Conservation (phyloP, 2,888 invertebrate genomes). For the Aphidoletes aphidimyza region DNA sequence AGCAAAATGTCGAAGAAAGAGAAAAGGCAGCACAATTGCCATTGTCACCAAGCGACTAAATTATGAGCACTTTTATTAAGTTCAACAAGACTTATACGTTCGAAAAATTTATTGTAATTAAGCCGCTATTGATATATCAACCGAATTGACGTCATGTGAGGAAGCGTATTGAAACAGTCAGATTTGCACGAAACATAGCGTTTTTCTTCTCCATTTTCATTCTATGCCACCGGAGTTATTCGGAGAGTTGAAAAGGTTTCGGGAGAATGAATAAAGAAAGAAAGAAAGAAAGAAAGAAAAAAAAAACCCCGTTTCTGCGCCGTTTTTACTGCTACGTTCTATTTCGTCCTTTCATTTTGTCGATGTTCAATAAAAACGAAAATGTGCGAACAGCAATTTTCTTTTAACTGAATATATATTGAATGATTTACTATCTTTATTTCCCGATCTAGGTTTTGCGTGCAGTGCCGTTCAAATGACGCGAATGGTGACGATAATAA, state of each 20-base stretch:
- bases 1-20: too few relatives aligned
- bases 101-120: constrained; percentile 7
- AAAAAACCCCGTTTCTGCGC: too few relatives aligned
- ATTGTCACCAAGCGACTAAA: constrained; percentile 8
- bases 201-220: neutral
- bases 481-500: constrained; percentile 27
- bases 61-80: neutral
- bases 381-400: too few relatives aligned
- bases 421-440: constrained; percentile 12
- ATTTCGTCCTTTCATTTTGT: neutral
- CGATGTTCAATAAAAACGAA: too few relatives aligned
- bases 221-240: too few relatives aligned
- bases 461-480: neutral
- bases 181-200: constrained; percentile 21
- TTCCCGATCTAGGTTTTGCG: constrained; percentile 26
- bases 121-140: constrained; percentile 27
- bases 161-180: constrained; percentile 27
- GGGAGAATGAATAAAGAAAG: neutral
- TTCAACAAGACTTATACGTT: constrained; percentile 18
- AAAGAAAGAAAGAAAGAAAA: too few relatives aligned
- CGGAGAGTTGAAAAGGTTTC: neutral
- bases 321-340: too few relatives aligned
- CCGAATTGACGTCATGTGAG: constrained; percentile 39
- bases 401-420: constrained; percentile 1
- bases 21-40: neutral